Conservation (phyloP, 2,113 vertebrate genomes). For the Catharus minimus region DNA sequence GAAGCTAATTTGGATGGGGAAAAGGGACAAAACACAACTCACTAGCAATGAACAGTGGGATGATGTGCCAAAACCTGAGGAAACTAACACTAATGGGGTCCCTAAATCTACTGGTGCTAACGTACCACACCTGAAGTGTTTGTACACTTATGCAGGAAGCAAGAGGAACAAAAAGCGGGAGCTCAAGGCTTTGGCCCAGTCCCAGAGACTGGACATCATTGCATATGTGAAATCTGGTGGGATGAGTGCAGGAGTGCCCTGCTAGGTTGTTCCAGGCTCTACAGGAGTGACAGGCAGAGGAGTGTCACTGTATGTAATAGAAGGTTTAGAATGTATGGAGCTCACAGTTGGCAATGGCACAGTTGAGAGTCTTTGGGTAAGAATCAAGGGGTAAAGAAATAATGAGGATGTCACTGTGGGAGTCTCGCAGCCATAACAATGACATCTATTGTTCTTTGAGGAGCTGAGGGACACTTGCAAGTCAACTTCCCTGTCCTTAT, state of each 20-base stretch:
- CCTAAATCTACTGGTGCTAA: neutral
- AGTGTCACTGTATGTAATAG: neutral
- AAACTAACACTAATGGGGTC: neutral
- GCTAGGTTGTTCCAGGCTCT: neutral
- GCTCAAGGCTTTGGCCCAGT: neutral
- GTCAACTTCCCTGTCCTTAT: neutral
- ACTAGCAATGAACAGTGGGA: rapidly evolving
- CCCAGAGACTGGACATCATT: neutral
- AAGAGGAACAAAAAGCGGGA: neutral
- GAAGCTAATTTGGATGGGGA: neutral
- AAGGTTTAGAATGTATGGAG: neutral
- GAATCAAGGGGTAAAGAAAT: neutral
- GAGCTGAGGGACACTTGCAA: neutral
- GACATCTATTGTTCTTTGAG: neutral
- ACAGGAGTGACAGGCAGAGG: neutral
- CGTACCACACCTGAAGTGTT: neutral
- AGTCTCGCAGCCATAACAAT: neutral
- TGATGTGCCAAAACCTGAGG: neutral
- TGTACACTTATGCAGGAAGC: neutral
- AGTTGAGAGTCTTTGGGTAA: neutral
- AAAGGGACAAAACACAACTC: neutral
- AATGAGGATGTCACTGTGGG: neutral
- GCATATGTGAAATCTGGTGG: too few species aligned
- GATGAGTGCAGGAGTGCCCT: neutral
- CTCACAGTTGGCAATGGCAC: neutral